A percentile compares a stretch with the other conserved stretches of the same genome.
These are phyloP conservation scores for Pollenia angustigena DNA, from an alignment of 2,888 invertebrate species.

Conservation along the genomic window DNA sequence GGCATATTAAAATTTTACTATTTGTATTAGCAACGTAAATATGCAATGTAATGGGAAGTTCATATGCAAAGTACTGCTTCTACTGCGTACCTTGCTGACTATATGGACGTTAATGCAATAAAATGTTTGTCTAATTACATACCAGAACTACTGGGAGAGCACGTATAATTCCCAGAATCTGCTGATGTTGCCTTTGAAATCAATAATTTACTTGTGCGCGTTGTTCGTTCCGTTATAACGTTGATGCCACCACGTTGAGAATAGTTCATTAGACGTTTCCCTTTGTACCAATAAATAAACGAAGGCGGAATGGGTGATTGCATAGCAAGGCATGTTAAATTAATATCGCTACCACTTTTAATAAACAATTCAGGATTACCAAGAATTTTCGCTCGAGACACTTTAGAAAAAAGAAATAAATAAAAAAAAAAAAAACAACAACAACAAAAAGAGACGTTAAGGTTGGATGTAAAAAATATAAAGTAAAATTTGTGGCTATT, in stretches of 20 bases:
- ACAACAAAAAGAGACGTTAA: constrained; percentile 33
- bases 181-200: constrained; percentile 93
- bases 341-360: constrained; percentile 96
- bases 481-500: background rate
- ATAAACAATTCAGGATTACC: constrained; percentile 95
- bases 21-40: background rate
- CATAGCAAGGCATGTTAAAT: constrained; percentile 94
- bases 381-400: constrained; percentile 95
- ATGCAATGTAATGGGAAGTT: no score
- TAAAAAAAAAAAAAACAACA: constrained; percentile 56
- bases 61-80: background rate
- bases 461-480: constrained; percentile 21
- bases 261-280: constrained; percentile 93
- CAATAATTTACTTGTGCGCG: constrained; percentile 93
- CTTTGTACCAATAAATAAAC: constrained; percentile 95
- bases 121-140: constrained; percentile 71
- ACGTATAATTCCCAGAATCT: constrained; percentile 95
- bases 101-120: constrained; percentile 1
- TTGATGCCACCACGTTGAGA: constrained; percentile 94
- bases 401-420: constrained; percentile 84
- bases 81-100: background rate
- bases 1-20: constrained; percentile 32
- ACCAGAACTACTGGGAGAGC: constrained; percentile 92
- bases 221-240: constrained; percentile 94
- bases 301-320: constrained; percentile 89